Evolutionary conservation across 2,797 vertebrate genomes (phyloP), one percentile per base, ranked within the genome.

Genomic region (Holocentrus rufus): DNA sequence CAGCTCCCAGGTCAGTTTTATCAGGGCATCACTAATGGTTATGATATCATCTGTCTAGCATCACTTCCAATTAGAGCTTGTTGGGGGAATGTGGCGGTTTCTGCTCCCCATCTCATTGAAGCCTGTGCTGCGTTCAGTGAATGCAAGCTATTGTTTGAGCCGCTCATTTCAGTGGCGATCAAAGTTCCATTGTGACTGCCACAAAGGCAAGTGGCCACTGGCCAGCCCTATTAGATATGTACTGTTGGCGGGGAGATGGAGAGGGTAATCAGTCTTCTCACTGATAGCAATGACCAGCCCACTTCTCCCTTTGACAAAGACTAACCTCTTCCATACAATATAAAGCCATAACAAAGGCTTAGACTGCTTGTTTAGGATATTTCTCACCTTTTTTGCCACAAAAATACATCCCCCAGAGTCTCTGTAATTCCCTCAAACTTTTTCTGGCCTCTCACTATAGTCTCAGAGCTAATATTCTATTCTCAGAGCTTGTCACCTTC

Each of bases 21-120:
- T 93, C 93, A 82, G 90, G 86, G 81, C 90, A 93, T 92, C 91
- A 76, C 88, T 89, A 91, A 91, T 92, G 90, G 88, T 92, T 92
- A 92, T 93, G 91, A 93, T 93, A 94, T 93, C 90, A 93, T 92
- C 92, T 91, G 89, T 92, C 92, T 89, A 84, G 87, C 89, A 93
- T 94, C 91, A 89, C 88, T 87, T 89, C 90, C 88, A 93, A 93
- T 94, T 93, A 93, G 90, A 88, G 86, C 77, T 79, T 50, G 88
- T 85, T 76, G 77, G 49, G 77, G 87, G 89, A 88, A 89, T 89
- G 81, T 65, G 79, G 86, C 73, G 56, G 73, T 55, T 62, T 20
- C 79, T 58, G 70, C 72, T 63, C 62, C 59, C 76, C 52, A 53
- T 81, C 77, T 82, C 84, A 75, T 76, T 15, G 65, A 79, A 71